These are phyloP conservation scores for Oriolus oriolus DNA, from an alignment of 2,113 vertebrate species.

Conservation along the genomic window DNA sequence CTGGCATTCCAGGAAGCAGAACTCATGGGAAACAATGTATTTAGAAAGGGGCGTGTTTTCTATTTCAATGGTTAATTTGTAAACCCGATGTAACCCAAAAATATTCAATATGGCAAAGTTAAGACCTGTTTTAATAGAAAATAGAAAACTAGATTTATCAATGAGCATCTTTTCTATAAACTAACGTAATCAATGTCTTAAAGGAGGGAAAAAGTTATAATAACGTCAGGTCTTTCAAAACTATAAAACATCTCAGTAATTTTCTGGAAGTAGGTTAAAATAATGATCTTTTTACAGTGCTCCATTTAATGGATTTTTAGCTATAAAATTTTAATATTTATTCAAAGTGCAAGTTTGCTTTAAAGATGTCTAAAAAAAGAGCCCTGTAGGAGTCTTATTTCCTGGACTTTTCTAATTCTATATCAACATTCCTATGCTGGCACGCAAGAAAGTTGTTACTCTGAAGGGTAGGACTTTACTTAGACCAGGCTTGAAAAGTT, in stretches of 20 bases:
- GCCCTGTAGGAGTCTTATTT: background rate
- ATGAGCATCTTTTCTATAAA: background rate
- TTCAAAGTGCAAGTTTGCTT: background rate
- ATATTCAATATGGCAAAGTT: background rate
- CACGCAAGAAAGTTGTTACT: background rate
- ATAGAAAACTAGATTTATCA: background rate
- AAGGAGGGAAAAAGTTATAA: background rate
- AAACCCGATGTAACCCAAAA: background rate
- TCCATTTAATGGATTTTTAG: background rate
- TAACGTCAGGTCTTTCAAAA: background rate
- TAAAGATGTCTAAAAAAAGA: background rate
- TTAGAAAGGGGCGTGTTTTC: background rate
- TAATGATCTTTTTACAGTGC: background rate
- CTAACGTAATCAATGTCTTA: background rate
- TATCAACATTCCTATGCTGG: background rate
- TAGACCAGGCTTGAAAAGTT: background rate
- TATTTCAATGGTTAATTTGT: background rate
- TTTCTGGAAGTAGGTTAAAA: background rate
- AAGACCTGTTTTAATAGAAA: background rate
- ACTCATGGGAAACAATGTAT: background rate
- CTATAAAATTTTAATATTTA: conserved; percentile 1
- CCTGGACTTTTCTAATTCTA: background rate
- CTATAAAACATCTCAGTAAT: background rate
- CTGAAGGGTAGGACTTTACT: background rate
- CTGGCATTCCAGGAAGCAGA: background rate